Evolutionary conservation across 2,888 invertebrate species (phyloP).

Genomic region (Bellardia bayeri): DNA sequence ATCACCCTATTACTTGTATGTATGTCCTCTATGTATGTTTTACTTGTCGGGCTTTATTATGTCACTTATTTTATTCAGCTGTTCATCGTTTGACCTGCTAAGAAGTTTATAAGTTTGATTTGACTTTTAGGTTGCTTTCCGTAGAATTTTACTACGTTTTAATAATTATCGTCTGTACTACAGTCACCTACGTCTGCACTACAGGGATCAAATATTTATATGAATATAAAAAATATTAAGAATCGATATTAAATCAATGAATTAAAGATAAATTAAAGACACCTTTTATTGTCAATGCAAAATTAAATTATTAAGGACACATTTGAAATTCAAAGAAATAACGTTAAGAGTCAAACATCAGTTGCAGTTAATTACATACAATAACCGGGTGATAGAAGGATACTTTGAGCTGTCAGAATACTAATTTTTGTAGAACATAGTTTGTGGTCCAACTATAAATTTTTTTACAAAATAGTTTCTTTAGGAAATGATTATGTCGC

Average conservation of each 20-base stretch:
- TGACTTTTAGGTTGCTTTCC: not conserved
- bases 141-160: not conserved
- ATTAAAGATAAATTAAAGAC: too few species aligned
- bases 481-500: too few species aligned
- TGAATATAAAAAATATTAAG: not conserved
- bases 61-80: slow-evolving; percentile 29
- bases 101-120: slow-evolving; percentile 22
- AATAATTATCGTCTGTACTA: not conserved
- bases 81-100: slow-evolving; percentile 52
- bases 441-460: too few species aligned
- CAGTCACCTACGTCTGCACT: not conserved
- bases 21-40: not conserved
- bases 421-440: too few species aligned
- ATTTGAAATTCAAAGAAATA: too few species aligned
- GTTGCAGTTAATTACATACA: too few species aligned
- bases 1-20: not conserved
- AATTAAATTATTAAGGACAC: too few species aligned
- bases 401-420: too few species aligned
- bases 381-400: too few species aligned
- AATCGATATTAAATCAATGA: not conserved
- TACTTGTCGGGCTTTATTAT: not conserved
- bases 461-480: too few species aligned
- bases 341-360: too few species aligned
- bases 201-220: not conserved
- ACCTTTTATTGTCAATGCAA: too few species aligned